Evolutionary conservation across 64 coral and sea anemone species (phyloP).

Genomic region (Montipora efflorescens): DNA sequence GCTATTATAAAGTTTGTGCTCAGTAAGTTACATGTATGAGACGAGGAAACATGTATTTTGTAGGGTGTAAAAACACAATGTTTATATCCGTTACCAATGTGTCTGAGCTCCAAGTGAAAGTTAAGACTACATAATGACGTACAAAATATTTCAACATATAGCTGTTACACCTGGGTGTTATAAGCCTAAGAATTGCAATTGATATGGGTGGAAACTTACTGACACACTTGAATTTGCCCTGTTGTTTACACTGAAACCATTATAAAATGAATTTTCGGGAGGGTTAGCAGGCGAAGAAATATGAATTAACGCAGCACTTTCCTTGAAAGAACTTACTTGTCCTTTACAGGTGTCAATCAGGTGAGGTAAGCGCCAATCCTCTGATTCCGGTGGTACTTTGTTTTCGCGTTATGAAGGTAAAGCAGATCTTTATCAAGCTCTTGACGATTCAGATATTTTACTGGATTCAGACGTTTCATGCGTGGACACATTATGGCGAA

Average conservation of each 20-base stretch:
- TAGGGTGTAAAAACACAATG: conserved; percentile 22
- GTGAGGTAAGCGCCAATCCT: conserved; percentile 51
- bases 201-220: conserved; percentile 24
- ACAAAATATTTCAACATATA: conserved; percentile 3
- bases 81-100: background rate
- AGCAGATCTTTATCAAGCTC: too few relatives aligned
- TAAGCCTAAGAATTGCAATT: conserved; percentile 23
- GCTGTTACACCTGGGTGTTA: background rate
- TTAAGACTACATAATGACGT: background rate
- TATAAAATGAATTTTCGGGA: too few relatives aligned
- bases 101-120: background rate
- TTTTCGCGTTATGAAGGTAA: conserved; percentile 6
- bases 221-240: conserved; percentile 30
- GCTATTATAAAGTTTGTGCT: background rate
- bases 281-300: too few relatives aligned
- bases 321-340: background rate
- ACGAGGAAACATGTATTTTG: background rate
- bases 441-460: too few relatives aligned
- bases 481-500: background rate
- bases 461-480: too few relatives aligned
- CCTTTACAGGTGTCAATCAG: conserved; percentile 43
- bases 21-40: conserved; percentile 1
- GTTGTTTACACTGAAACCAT: conserved; percentile 30
- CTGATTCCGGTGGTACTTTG: conserved; percentile 55
- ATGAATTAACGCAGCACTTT: too few relatives aligned